Evolutionary conservation across 2,888 invertebrate genomes (phyloP), one percentile per base, ranked within the genome.

Genomic region (Nemoura dubitans): DNA sequence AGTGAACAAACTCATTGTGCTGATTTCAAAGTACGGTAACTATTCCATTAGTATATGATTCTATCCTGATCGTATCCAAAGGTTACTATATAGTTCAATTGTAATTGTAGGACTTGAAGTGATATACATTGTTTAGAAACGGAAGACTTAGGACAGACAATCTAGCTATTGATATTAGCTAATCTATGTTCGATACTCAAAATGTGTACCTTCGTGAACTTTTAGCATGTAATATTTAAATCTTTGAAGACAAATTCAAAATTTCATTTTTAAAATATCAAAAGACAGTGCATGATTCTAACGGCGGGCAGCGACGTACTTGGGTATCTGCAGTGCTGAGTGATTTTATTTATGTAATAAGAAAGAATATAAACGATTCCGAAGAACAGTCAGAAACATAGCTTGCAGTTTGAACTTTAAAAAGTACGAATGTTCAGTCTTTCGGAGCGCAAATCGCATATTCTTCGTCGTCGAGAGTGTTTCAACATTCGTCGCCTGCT

Each of bases 21-120:
- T 59, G 59, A 59, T 59, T 59, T 59, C 59, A 59, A 59, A 59
- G 1, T 59, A 59, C 59, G 59, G 59, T 59, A 59, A 59, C 59
- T 59, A 59, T 59, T 59, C 59, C 59, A 59, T 59, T 59, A n/a
- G n/a, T n/a, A 21, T 59, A 59, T 59, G 59, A 59, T 59, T 59
- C 59, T 59, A 59, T 59, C 59, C 59, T 59, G 59, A 59, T 59
- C 59, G 59, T 59, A 59, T 59, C 59, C 59, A 59, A 59, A 59
- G 59, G 59, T 59, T 59, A 59, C 59, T 59, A 59, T 59, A n/a
- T 59, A 59, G 59, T 59, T 59, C 59, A 59, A 59, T 59, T 59
- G 21, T 59, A 59, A 59, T 59, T 59, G 16, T 59, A 59, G 59
- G 59, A 59, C 59, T 59, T 59, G 59, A 59, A 59, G 59, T 59